A percentile compares a stretch with the other conserved stretches of the same genome.
phyloP scores from a whole-genome alignment of 1,140 invertebrate species.

The Drosophila willistoni region DNA sequence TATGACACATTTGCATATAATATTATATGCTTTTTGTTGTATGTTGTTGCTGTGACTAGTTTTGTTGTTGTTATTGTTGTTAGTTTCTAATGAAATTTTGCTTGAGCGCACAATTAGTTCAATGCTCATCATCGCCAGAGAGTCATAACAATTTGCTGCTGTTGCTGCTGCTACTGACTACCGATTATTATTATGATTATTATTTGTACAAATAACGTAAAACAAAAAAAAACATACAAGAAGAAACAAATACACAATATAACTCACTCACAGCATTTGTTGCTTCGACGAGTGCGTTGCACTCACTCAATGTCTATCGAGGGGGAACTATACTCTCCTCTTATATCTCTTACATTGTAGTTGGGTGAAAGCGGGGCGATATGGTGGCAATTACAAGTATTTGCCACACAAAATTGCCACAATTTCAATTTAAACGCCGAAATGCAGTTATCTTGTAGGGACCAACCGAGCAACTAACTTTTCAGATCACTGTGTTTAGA shows the following conservation, averaged over 20 bases:
- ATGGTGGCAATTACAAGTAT: conserved; percentile 57
- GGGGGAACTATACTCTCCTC: conserved; percentile 10
- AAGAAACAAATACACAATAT: background rate
- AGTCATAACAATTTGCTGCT: conserved; percentile 69
- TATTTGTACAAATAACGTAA: conserved; percentile 43
- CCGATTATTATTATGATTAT: conserved; percentile 47
- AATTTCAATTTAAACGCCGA: conserved; percentile 48
- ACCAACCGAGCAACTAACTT: conserved; percentile 6
- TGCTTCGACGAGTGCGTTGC: conserved; percentile 50
- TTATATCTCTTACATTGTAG: conserved; percentile 9
- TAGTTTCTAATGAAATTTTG: conserved; percentile 51
- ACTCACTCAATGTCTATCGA: conserved; percentile 48
- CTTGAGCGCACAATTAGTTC: conserved; percentile 78
- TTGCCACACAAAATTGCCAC: conserved; percentile 36
- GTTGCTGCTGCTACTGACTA: conserved; percentile 23
- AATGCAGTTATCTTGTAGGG: conserved; percentile 36
- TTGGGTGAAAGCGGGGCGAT: conserved; percentile 64
- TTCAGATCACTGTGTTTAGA: conserved; percentile 47
- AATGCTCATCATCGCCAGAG: conserved; percentile 59
- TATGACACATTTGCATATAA: conserved; percentile 44
- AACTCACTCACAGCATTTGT: conserved; percentile 26
- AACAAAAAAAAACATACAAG: background rate
- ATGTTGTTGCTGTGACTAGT: conserved; percentile 27
- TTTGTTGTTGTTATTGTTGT: conserved; percentile 31
- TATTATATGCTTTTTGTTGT: background rate